Evolutionary conservation across 1,140 invertebrate genomes (phyloP), one percentile per base, ranked within the genome.

Genomic region (Heliconius himera): DNA sequence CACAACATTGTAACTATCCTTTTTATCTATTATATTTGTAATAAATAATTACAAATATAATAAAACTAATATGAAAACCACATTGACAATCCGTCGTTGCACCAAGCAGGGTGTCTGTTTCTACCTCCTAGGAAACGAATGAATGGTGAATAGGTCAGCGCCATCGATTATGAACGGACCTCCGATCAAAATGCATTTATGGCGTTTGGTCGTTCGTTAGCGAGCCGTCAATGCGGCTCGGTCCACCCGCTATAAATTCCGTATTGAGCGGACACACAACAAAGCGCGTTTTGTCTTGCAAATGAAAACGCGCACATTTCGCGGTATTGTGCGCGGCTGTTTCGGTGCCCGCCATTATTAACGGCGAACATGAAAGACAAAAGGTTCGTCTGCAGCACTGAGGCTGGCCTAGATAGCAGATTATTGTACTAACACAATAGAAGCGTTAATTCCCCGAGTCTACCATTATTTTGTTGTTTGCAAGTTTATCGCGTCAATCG

Each of bases 341-440:
- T 94, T 94, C 93, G 93, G 93, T 89, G 93, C 90, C 91, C 93
- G 92, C 90, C 92, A 94, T 94, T 94, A 94, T 94, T 94, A 94
- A 94, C 92, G 91, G 93, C 92, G 92, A 93, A 93, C 92, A 94
- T 94, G 93, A 94, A 94, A 94, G 93, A 94, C 93, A 94, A 94
- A 94, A 94, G 93, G 93, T 93, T 94, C 92, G 92, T 93, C 93
- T 94, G 91, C 93, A 93, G 93, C 91, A 91, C 93, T 93, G 93
- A 93, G 90, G 89, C 93, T 94, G 93, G 92, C 93, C 93, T 94
- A 94, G 93, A 94, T 94, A 93, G 91, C 89, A 90, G 93, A 94
- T 94, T 94, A 94, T 94, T 94, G 92, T 94, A 93, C 91, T 93
- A 94, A 93, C 91, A 94, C 93, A 94, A 94, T 94, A 93, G 92